Evolutionary conservation across 2,888 invertebrate genomes (phyloP).

Genomic region (Anarsia innoxiella): DNA sequence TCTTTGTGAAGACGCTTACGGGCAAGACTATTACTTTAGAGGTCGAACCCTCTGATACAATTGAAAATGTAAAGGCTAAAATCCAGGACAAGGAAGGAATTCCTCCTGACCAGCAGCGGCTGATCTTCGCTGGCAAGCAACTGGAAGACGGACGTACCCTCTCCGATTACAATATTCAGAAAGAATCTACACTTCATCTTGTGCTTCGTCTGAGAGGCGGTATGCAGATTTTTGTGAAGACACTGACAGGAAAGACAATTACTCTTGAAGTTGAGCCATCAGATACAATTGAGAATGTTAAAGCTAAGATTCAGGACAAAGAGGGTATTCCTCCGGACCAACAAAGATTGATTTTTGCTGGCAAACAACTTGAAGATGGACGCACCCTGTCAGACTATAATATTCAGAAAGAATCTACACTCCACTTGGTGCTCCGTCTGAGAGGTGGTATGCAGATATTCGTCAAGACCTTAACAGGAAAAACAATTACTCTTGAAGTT

Average conservation of each 20-base stretch:
- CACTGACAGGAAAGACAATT: constrained; percentile 22
- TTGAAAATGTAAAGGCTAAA: constrained; percentile 20
- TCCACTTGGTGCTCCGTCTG: constrained; percentile 20
- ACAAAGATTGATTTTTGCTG: constrained; percentile 21
- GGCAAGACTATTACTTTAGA: constrained; percentile 17
- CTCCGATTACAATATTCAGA: constrained; percentile 20
- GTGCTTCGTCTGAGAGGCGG: constrained; percentile 19
- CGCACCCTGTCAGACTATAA: constrained; percentile 23
- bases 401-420: constrained; percentile 22
- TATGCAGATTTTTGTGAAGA: constrained; percentile 21
- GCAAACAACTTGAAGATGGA: constrained; percentile 22
- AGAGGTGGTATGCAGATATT: constrained; percentile 24
- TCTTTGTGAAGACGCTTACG: constrained; percentile 20
- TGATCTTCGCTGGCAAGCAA: constrained; percentile 20
- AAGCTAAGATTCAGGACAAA: constrained; percentile 23
- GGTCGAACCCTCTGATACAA: constrained; percentile 17
- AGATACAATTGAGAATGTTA: constrained; percentile 22
- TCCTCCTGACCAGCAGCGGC: constrained; percentile 20
- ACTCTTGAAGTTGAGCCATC: constrained; percentile 21
- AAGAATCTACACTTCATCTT: constrained; percentile 19
- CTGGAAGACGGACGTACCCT: constrained; percentile 20
- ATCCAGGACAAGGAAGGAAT: constrained; percentile 21
- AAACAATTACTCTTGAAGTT: constrained; percentile 28
- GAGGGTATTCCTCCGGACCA: constrained; percentile 24
- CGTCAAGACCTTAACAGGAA: constrained; percentile 22